These are phyloP conservation scores for Tachina grossa DNA, from an alignment of 2,888 invertebrate genomes.

Conservation along the genomic window DNA sequence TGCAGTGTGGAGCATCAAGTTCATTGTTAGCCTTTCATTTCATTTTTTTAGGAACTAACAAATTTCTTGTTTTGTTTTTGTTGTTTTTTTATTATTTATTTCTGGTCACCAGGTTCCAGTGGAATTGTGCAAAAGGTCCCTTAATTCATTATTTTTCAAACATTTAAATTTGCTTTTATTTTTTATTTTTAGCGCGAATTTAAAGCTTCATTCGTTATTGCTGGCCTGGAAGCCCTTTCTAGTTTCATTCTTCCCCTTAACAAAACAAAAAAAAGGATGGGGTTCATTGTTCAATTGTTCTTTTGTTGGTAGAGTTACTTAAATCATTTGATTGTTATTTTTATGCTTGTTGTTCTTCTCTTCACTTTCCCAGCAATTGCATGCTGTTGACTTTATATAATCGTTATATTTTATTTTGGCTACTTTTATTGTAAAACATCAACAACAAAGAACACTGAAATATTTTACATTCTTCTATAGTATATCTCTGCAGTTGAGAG, in stretches of 20 bases:
- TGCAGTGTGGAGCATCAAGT: slow-evolving; percentile 44
- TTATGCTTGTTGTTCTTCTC: slow-evolving; percentile 35
- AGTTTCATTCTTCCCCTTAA: neutral
- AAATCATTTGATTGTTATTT: slow-evolving; percentile 67
- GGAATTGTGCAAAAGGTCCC: slow-evolving; percentile 54
- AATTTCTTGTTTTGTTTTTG: slow-evolving; percentile 10
- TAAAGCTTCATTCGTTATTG: slow-evolving; percentile 8
- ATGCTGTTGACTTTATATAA: slow-evolving; percentile 67
- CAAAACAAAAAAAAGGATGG: neutral
- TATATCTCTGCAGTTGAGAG: slow-evolving; percentile 47
- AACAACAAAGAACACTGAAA: slow-evolving; percentile 40
- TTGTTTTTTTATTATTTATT: slow-evolving; percentile 21
- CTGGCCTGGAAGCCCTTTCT: neutral
- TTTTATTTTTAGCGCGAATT: slow-evolving; percentile 15
- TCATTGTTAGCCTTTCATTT: slow-evolving; percentile 57
- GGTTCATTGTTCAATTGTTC: slow-evolving; percentile 59
- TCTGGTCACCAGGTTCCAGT: slow-evolving; percentile 38
- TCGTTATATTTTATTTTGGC: slow-evolving; percentile 60
- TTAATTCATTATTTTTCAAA: slow-evolving; percentile 58
- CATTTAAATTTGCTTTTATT: slow-evolving; percentile 39
- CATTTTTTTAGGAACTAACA: slow-evolving; percentile 29
- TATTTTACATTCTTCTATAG: slow-evolving; percentile 50
- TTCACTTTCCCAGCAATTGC: slow-evolving; percentile 62
- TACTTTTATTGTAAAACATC: slow-evolving; percentile 52
- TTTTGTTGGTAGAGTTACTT: slow-evolving; percentile 66